phyloP scores from a whole-genome alignment of 1,140 invertebrate species.

The Telenomus remus region DNA sequence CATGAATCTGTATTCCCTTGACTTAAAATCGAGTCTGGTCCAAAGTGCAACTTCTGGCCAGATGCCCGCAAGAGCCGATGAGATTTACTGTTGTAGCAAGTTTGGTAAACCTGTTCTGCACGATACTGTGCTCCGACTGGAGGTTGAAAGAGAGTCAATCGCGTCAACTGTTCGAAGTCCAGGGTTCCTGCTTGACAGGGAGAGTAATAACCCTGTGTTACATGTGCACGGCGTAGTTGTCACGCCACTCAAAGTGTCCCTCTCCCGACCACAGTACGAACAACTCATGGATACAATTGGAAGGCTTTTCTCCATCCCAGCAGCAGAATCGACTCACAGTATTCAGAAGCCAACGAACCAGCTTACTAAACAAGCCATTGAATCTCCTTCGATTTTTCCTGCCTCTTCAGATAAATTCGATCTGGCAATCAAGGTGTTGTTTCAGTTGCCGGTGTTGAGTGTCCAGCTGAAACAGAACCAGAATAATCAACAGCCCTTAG shows the following conservation, averaged over 20 bases:
- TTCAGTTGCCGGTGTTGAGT: conserved; percentile 83
- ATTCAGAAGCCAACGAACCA: conserved; percentile 56
- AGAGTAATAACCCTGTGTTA: conserved; percentile 66
- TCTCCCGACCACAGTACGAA: conserved; percentile 91
- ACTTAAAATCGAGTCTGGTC: conserved; percentile 68
- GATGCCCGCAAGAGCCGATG: conserved; percentile 75
- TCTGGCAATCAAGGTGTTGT: conserved; percentile 77
- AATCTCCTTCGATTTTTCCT: conserved; percentile 44
- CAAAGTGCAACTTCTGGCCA: conserved; percentile 54
- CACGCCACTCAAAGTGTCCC: conserved; percentile 87
- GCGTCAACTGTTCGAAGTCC: conserved; percentile 60
- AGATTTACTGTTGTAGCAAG: conserved; percentile 81
- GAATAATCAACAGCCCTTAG: conserved; percentile 80
- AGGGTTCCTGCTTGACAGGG: conserved; percentile 68
- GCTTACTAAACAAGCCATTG: conserved; percentile 28
- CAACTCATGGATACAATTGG: conserved; percentile 87
- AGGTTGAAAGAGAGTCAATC: conserved; percentile 73
- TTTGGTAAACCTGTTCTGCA: conserved; percentile 85
- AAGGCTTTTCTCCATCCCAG: conserved; percentile 69
- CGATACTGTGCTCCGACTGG: conserved; percentile 86
- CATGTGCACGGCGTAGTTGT: conserved; percentile 88
- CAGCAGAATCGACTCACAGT: conserved; percentile 26
- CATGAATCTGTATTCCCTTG: conserved; percentile 89
- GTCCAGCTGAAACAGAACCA: conserved; percentile 83
- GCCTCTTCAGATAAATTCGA: conserved; percentile 67